These are phyloP conservation scores for Pandemis cinnamomeana DNA, from an alignment of 2,888 invertebrate species.

Conservation along the genomic window DNA sequence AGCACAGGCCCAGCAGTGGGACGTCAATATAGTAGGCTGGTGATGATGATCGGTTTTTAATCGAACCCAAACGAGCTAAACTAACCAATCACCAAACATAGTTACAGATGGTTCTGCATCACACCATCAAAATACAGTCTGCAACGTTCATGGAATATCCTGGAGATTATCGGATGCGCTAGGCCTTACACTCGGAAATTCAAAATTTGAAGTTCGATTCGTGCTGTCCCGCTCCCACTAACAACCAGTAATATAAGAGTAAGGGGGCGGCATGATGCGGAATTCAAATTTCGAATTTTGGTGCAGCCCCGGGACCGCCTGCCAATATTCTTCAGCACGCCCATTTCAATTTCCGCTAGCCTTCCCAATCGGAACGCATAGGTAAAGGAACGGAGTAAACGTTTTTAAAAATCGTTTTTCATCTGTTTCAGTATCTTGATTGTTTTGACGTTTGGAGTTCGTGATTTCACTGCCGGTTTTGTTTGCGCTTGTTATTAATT, in stretches of 20 bases:
- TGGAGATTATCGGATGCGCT: constrained; percentile 20
- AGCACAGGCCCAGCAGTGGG: no score
- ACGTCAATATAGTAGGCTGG: no score
- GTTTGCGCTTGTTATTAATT: not conserved
- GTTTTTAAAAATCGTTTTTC: constrained; percentile 25
- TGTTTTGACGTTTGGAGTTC: constrained; percentile 32
- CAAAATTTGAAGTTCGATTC: no score
- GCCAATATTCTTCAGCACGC: constrained; percentile 39
- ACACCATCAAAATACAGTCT: not conserved
- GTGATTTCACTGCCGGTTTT: not conserved
- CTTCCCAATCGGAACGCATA: constrained; percentile 19
- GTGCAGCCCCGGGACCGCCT: constrained; percentile 18
- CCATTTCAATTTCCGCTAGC: constrained; percentile 39
- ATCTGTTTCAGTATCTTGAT: constrained; percentile 21
- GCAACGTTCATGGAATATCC: constrained; percentile 35
- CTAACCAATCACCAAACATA: not conserved
- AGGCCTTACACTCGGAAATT: no score
- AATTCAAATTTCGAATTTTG: no score
- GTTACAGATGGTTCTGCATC: not conserved
- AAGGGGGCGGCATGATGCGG: no score
- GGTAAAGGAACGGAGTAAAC: constrained; percentile 11
- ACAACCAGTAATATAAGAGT: no score
- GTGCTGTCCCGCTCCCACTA: no score
- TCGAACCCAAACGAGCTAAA: no score
- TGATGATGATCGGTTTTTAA: no score